Percentiles rank a stretch among this genome's conserved stretches.
Evolutionary conservation across 2,888 invertebrate genomes (phyloP).

Genomic region (Ecliptopera silaceata): DNA sequence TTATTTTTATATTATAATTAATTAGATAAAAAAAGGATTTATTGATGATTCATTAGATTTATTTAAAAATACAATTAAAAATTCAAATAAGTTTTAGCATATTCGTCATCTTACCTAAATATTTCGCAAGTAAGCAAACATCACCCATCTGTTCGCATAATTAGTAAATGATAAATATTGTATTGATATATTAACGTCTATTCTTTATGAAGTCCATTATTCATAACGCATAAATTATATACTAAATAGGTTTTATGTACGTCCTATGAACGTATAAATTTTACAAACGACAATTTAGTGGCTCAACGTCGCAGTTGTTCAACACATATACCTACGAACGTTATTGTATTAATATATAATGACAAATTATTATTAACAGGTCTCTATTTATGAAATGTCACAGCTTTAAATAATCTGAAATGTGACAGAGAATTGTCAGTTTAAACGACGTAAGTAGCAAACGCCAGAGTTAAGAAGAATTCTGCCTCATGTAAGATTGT

Average conservation of each 20-base stretch:
- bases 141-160: slow-evolving; percentile 34
- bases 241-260: slow-evolving; percentile 34
- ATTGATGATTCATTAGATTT: too few relatives aligned
- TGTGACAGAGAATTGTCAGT: slow-evolving; percentile 13
- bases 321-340: slow-evolving; percentile 38
- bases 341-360: slow-evolving; percentile 42
- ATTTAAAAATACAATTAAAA: too few relatives aligned
- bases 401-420: slow-evolving; percentile 17
- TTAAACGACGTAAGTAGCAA: slow-evolving; percentile 9
- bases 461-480: slow-evolving; percentile 7
- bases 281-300: slow-evolving; percentile 39
- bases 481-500: slow-evolving; percentile 7
- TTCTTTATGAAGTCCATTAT: slow-evolving; percentile 33
- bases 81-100: not conserved
- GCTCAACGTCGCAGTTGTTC: slow-evolving; percentile 33
- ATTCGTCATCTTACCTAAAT: not conserved
- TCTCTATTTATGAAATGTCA: slow-evolving; percentile 32
- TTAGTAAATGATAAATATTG: slow-evolving; percentile 33
- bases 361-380: slow-evolving; percentile 35
- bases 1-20: too few relatives aligned
- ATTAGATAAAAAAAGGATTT: too few relatives aligned
- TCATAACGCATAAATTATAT: slow-evolving; percentile 39
- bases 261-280: slow-evolving; percentile 44
- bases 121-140: slow-evolving; percentile 14
- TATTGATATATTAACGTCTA: slow-evolving; percentile 37